phyloP scores from a whole-genome alignment of 2,888 invertebrate species.

The Cyclophora albipunctata region DNA sequence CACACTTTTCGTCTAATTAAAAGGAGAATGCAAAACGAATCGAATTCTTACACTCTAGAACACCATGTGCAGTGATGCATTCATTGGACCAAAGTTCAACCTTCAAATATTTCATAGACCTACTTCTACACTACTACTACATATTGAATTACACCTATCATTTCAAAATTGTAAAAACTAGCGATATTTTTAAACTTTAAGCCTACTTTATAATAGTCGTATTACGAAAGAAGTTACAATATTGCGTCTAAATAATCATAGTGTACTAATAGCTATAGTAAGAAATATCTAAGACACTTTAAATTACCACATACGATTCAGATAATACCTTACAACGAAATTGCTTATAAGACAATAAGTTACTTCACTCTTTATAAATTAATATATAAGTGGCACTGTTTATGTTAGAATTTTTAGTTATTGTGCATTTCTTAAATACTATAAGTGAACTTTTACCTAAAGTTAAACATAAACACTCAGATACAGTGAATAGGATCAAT shows the following conservation, averaged over 20 bases:
- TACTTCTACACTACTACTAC: constrained; percentile 24
- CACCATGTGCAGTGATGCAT: constrained; percentile 66
- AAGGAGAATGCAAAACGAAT: constrained; percentile 4
- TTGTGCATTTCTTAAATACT: constrained; percentile 59
- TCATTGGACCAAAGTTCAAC: constrained; percentile 75
- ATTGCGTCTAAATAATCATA: constrained; percentile 27
- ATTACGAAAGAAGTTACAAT: background rate
- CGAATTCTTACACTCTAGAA: constrained; percentile 46
- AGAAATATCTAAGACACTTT: constrained; percentile 39
- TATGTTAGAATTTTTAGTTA: constrained; percentile 47
- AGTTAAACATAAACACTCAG: constrained; percentile 18
- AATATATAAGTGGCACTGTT: constrained; percentile 63
- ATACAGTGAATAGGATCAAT: constrained; percentile 27
- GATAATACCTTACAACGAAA: constrained; percentile 26
- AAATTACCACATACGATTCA: constrained; percentile 25
- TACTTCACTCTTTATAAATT: constrained; percentile 37
- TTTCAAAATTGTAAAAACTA: constrained; percentile 25
- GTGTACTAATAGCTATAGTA: constrained; percentile 33
- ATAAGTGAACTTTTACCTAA: constrained; percentile 40
- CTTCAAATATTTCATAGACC: constrained; percentile 55
- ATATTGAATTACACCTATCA: constrained; percentile 21
- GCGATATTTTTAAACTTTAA: constrained; percentile 12
- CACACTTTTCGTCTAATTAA: background rate
- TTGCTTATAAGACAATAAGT: constrained; percentile 44
- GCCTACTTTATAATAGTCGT: constrained; percentile 1